A percentile compares a stretch with the other conserved stretches of the same genome.
These are phyloP conservation scores for Danio choprae DNA, from an alignment of 2,797 vertebrate genomes.

Conservation along the genomic window DNA sequence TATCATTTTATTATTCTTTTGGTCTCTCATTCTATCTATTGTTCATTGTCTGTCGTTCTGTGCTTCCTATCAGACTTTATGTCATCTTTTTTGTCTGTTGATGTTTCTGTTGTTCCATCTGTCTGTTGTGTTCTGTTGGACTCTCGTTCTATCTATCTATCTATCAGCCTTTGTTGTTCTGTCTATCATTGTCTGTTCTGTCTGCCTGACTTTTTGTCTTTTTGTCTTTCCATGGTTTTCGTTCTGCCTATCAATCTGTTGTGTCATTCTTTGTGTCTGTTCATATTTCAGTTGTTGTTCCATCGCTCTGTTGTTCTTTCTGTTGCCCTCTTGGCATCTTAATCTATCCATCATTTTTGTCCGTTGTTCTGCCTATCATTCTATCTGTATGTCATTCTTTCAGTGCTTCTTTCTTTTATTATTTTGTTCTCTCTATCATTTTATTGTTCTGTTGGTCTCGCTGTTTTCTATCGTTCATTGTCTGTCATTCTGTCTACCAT, in stretches of 20 bases:
- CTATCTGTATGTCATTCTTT: no score
- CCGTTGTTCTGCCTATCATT: no score
- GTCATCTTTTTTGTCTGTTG: no score
- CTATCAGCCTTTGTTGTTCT: not conserved
- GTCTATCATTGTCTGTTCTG: not conserved
- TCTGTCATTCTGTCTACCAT: not conserved
- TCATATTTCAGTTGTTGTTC: not conserved
- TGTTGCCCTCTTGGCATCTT: no score
- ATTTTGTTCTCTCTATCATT: fast-evolving
- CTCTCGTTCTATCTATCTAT: not conserved
- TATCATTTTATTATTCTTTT: fast-evolving
- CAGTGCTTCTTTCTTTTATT: no score
- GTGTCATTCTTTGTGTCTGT: not conserved
- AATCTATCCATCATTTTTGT: no score
- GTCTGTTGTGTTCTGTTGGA: not conserved
- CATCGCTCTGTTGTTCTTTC: not conserved
- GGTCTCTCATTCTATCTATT: not conserved
- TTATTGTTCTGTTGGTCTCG: not conserved
- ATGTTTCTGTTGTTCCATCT: not conserved
- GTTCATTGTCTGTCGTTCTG: not conserved
- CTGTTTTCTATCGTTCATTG: not conserved
- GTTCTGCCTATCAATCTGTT: not conserved
- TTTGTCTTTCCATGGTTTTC: not conserved
- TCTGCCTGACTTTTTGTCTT: not conserved
- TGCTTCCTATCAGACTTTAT: not conserved